Base-by-base conservation (phyloP, 2,113 vertebrate species). In the Gasterosteus aculeatus region DNA sequence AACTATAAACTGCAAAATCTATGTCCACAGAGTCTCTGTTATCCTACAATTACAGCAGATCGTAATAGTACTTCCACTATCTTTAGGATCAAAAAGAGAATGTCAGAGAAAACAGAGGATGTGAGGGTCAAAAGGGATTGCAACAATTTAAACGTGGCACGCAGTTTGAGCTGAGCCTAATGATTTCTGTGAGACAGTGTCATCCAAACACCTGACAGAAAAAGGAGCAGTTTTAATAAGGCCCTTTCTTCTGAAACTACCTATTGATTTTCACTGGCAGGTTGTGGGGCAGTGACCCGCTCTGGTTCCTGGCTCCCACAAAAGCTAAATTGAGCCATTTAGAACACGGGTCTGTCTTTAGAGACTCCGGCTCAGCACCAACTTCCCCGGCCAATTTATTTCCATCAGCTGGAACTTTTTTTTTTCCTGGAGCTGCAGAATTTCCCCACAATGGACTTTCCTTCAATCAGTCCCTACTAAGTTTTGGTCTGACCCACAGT, bases 291-390 rank as follows among this genome's bases (percentile, higher is more conserved):
- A 77, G 72, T 89, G 88, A 87, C 89, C 89, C 73, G 87, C 85
- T 86, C 85, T 78, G 70, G 72, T 85, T 87, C 75, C 79, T 73
- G 78, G 84, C 84, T 90, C 82, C 85, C 59, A 82, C 87, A 85
- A 90, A 91, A 90, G 86, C 88, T 91, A 93, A 94, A 95, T 89
- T 93, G 93, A 95, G 89, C 91, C 92, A 91, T 93, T 95, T 92
- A 93, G 89, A 93, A 93, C 85, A 88, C 18, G 78, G 67, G 59
- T 69, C 73, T 72, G 87, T 82, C 86, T 92, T 91, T 88, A 87
- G 88, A 92, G 91, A 92, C 90, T 84, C 73, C 15, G 19, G 67
- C 84, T 87, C 76, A 81, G 82, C 76, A 73, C 84, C 46, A 81
- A 89, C 80, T 89, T 87, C 86, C 71, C 70, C 46, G 76, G 81